Evolutionary conservation across 2,888 invertebrate species (phyloP).

Genomic region (Xanthia togata): DNA sequence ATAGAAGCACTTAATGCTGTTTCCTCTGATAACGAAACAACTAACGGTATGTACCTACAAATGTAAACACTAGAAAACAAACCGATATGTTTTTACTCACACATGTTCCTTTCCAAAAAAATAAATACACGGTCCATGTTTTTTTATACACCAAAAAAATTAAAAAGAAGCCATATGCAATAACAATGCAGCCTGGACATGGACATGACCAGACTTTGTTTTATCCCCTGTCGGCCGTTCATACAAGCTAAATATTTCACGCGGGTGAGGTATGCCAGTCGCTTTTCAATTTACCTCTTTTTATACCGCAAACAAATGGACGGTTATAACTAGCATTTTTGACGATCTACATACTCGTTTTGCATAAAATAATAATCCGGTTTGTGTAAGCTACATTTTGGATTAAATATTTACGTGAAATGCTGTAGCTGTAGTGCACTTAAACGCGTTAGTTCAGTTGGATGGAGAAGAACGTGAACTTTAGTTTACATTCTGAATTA

Average conservation of each 20-base stretch:
- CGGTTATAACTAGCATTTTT: constrained; percentile 3
- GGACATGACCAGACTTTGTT: constrained; percentile 30
- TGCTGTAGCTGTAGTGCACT: neutral
- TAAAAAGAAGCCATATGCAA: constrained; percentile 20
- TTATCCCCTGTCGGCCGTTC: constrained; percentile 27
- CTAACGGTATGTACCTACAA: neutral
- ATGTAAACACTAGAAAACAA: neutral
- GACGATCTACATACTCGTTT: neutral
- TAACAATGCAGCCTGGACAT: constrained; percentile 44
- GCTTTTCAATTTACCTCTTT: constrained; percentile 44
- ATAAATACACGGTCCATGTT: neutral
- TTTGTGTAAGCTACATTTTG: neutral
- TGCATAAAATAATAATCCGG: too few relatives aligned
- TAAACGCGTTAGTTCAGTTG: neutral
- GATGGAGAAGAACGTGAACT: neutral
- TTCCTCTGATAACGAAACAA: neutral
- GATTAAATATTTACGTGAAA: neutral
- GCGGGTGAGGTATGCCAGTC: constrained; percentile 29
- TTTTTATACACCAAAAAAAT: constrained; percentile 10
- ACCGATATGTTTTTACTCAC: neutral
- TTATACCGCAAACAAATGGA: constrained; percentile 10
- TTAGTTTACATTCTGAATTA: constrained; percentile 4
- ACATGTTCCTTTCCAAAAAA: neutral
- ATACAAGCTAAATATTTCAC: constrained; percentile 48
- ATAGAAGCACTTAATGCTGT: neutral